Percentiles rank a stretch among this genome's conserved stretches.
phyloP scores from a whole-genome alignment of 2,888 invertebrate species.

The Leuctra nigra region DNA sequence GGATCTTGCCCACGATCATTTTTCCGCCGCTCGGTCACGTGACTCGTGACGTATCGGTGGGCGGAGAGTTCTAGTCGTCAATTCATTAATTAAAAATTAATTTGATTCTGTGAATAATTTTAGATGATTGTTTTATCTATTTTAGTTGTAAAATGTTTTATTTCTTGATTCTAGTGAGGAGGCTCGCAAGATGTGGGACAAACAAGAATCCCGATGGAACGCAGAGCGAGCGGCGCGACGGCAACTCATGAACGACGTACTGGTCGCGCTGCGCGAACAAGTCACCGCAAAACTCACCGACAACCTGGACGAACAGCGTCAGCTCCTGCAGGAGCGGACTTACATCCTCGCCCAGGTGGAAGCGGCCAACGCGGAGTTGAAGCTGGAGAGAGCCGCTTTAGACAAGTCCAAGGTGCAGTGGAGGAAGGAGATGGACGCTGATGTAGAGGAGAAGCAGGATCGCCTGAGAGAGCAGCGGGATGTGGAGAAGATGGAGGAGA shows the following conservation, averaged over 20 bases:
- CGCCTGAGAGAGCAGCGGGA: neutral
- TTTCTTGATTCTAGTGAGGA: constrained; percentile 26
- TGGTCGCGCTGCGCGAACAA: constrained; percentile 15
- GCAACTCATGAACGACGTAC: constrained; percentile 24
- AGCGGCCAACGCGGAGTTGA: constrained; percentile 20
- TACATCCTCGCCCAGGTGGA: constrained; percentile 19
- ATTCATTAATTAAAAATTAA: too few relatives aligned
- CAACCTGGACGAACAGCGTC: constrained; percentile 23
- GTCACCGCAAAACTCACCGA: constrained; percentile 21
- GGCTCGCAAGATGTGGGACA: constrained; percentile 26
- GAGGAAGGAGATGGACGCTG: constrained; percentile 19
- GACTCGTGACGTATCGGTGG: too few relatives aligned
- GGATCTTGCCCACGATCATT: too few relatives aligned
- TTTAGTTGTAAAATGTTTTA: too few relatives aligned
- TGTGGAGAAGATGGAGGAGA: constrained; percentile 11
- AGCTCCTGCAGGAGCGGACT: constrained; percentile 18
- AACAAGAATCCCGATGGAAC: constrained; percentile 27
- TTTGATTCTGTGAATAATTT: too few relatives aligned
- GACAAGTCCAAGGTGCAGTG: constrained; percentile 13
- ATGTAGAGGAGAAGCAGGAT: constrained; percentile 22
- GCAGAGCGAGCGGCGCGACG: constrained; percentile 24
- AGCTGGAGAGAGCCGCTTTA: constrained; percentile 17
- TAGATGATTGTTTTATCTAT: too few relatives aligned
- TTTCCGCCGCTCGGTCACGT: too few relatives aligned
- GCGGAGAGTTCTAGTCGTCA: too few relatives aligned